Evolutionary conservation across 2,888 invertebrate genomes (phyloP).

Genomic region (Odontocerum albicorne): DNA sequence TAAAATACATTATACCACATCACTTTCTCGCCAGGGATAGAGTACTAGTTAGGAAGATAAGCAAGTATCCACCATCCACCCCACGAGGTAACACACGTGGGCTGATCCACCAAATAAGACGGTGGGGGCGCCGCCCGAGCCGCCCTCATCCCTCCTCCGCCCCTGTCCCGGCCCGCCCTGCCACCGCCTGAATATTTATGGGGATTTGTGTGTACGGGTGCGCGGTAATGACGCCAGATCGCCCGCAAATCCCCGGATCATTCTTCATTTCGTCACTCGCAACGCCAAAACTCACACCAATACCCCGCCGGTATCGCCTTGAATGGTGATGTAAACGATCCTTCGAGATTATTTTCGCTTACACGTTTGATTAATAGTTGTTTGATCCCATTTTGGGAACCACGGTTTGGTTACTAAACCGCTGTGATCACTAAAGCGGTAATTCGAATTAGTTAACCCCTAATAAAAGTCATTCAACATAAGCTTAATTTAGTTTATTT

Average conservation of each 20-base stretch:
- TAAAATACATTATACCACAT: too few relatives aligned
- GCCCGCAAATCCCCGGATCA: slow-evolving; percentile 34
- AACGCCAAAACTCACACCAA: too few relatives aligned
- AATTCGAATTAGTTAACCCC: too few relatives aligned
- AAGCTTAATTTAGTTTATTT: too few relatives aligned
- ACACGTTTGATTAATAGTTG: too few relatives aligned
- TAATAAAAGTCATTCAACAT: too few relatives aligned
- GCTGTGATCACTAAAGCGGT: too few relatives aligned
- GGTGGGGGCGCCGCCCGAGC: slow-evolving; percentile 1
- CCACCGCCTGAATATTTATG: slow-evolving; percentile 40
- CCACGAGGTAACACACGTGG: not conserved
- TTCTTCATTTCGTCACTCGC: slow-evolving; percentile 28
- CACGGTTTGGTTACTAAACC: too few relatives aligned
- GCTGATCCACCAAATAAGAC: not conserved
- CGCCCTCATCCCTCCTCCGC: slow-evolving; percentile 27
- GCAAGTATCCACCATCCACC: too few relatives aligned
- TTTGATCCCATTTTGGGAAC: too few relatives aligned
- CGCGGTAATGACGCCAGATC: slow-evolving; percentile 34
- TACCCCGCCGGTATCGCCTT: not conserved
- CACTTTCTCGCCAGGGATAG: too few relatives aligned
- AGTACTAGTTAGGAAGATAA: too few relatives aligned
- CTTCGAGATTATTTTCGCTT: not conserved
- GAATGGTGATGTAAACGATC: not conserved
- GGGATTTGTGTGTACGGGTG: slow-evolving; percentile 38
- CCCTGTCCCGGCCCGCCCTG: slow-evolving; percentile 39